Evolutionary conservation across 2,113 vertebrate genomes (phyloP).

Genomic region (Asarcornis scutulata): DNA sequence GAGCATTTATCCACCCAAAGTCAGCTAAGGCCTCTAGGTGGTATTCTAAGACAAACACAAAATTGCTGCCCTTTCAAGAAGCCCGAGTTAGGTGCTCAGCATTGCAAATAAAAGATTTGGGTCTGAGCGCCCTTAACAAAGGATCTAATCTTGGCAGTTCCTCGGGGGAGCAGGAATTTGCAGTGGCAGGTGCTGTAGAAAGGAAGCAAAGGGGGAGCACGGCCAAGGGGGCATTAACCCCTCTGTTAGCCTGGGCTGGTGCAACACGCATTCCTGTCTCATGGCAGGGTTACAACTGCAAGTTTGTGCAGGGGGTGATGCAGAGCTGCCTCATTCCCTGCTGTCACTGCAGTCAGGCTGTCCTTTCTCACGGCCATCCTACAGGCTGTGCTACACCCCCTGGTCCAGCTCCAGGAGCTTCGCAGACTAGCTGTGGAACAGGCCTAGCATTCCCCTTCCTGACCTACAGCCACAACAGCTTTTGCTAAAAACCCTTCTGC

Average conservation of each 20-base stretch:
- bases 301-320: not conserved
- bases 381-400: not conserved
- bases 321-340: accelerated
- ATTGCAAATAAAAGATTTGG: not conserved
- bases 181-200: slow-evolving; percentile 1
- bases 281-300: not conserved
- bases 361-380: not conserved
- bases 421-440: not conserved
- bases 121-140: not conserved
- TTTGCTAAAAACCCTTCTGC: not conserved
- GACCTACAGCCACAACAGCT: not conserved
- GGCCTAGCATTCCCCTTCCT: not conserved
- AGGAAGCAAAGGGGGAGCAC: not conserved
- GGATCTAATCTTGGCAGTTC: slow-evolving; percentile 13
- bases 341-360: not conserved
- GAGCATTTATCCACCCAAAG: not conserved
- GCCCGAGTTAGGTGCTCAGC: not conserved
- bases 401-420: not conserved
- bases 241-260: not conserved
- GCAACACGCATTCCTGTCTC: not conserved
- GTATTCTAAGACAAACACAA: slow-evolving; percentile 35
- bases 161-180: not conserved
- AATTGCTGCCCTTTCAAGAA: not conserved
- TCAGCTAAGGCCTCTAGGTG: slow-evolving; percentile 3
- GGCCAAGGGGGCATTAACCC: not conserved